Percentiles rank a stretch among this genome's conserved stretches.
Evolutionary conservation across 1,140 invertebrate genomes (phyloP).

Genomic region (Himalopsyche phryganea): DNA sequence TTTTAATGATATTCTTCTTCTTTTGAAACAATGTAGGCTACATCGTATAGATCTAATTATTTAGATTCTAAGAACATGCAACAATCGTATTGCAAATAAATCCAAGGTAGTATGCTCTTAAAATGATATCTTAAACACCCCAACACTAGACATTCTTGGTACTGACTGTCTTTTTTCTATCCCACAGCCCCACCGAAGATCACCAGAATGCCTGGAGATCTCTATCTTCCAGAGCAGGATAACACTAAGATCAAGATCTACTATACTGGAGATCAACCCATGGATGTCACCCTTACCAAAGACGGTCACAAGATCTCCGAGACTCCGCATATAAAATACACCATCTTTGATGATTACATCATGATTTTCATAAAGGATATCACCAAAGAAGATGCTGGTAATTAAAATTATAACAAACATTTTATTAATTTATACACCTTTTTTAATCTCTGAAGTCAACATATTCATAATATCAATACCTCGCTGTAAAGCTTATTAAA

Average conservation of each 20-base stretch:
- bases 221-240: slow-evolving; percentile 88
- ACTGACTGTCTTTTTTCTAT: no score
- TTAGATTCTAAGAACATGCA: no score
- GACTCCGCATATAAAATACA: slow-evolving; percentile 82
- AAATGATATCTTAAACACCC: no score
- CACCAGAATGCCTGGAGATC: slow-evolving; percentile 83
- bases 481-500: no score
- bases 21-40: neutral
- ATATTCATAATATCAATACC: slow-evolving; percentile 4
- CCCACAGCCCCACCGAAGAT: slow-evolving; percentile 83
- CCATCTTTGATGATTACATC: slow-evolving; percentile 93
- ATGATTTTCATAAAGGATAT: slow-evolving; percentile 91
- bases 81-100: no score
- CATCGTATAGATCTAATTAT: neutral
- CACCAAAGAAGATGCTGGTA: slow-evolving; percentile 76
- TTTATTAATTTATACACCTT: no score
- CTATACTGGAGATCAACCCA: slow-evolving; percentile 89
- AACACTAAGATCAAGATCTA: slow-evolving; percentile 94
- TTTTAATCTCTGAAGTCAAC: no score
- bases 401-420: slow-evolving; percentile 37
- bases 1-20: neutral
- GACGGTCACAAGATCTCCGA: slow-evolving; percentile 77
- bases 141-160: no score
- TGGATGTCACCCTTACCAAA: slow-evolving; percentile 78
- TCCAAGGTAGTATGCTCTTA: no score